Evolutionary conservation across 2,797 vertebrate genomes (phyloP), one percentile per base, ranked within the genome.

Genomic region (Myotis myotis): DNA sequence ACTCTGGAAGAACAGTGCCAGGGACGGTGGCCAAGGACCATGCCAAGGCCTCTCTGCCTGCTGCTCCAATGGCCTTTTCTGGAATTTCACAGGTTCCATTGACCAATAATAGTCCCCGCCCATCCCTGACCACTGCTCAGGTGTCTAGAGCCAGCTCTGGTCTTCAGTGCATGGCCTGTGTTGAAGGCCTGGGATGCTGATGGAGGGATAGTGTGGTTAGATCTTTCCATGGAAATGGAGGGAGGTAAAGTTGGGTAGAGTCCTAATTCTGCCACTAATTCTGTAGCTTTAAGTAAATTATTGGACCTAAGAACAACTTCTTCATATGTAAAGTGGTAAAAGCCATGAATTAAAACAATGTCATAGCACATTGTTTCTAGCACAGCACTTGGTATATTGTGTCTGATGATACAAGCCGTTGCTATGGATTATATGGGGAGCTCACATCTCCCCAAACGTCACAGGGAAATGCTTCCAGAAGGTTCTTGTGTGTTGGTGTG

Each of bases 191-290:
- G 8, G 9, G 5, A 0, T 49, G 22, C 25, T 7, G 9, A 30
- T n/a, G 4, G 80, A 84, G 28, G 51, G n/a, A 57, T 12, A 6
- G 8, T 8, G 0, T 81, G 44, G 44, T 53, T 92, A 75, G 62
- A 25, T 49, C 87, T 81, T 87, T 66, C 33, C 25, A 4, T 60
- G n/a, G 75, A 87, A 87, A 57, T 7, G 5, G 7, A 17, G 20
- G 12, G 22, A 30, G 20, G 19, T 36, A 49, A 28, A 20, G 1
- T 33, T 74, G 72, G 6, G 49, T 76, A 7, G 71, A 60, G 25
- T 87, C 33, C 22, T 38, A 75, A 81, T 72, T 89, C 49, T 60
- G 13, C 72, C 74, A 82, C 44, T 71, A 33, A 89, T n/a, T 75
- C 38, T 36, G 2, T 64, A 84, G 33, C 55, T 86, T 55, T 47